Conservation (phyloP, 1,140 invertebrate genomes). For the Rhynchophorus ferrugineus region DNA sequence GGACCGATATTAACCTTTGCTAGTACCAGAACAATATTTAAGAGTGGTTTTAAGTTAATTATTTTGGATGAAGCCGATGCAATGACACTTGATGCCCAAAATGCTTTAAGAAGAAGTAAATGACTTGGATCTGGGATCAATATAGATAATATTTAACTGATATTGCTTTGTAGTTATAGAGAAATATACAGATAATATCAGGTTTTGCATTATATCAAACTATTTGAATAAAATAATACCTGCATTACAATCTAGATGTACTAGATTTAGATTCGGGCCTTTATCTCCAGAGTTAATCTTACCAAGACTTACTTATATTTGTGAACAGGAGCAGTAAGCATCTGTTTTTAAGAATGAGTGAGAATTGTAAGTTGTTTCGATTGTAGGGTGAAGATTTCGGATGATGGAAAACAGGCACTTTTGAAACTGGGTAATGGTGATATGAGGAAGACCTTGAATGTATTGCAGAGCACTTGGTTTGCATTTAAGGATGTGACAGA, state of each 20-base stretch:
- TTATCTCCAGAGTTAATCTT: conserved; percentile 79
- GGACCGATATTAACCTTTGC: conserved; percentile 97
- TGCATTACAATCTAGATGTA: conserved; percentile 94
- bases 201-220: conserved; percentile 99
- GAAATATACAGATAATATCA: conserved; percentile 96
- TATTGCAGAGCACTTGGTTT: conserved; percentile 76
- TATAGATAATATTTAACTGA: conserved; percentile 2
- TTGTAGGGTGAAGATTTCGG: conserved; percentile 72
- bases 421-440: conserved; percentile 90
- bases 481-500: conserved; percentile 83
- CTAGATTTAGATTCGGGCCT: conserved; percentile 94
- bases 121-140: conserved; percentile 9
- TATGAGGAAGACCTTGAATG: conserved; percentile 96
- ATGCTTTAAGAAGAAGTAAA: conserved; percentile 91
- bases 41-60: conserved; percentile 89
- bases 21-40: conserved; percentile 88
- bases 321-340: conserved; percentile 74
- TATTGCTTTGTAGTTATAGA: conserved; percentile 66
- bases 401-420: conserved; percentile 86
- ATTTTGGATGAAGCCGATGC: conserved; percentile 99
- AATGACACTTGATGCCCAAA: conserved; percentile 99
- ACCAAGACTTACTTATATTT: conserved; percentile 80
- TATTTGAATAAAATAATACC: conserved; percentile 98
- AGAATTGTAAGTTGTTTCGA: too few species aligned
- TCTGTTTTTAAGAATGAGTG: conserved; percentile 6